These are phyloP conservation scores for Probaryconus sp. DNA, from an alignment of 1,140 invertebrate species.

Conservation along the genomic window DNA sequence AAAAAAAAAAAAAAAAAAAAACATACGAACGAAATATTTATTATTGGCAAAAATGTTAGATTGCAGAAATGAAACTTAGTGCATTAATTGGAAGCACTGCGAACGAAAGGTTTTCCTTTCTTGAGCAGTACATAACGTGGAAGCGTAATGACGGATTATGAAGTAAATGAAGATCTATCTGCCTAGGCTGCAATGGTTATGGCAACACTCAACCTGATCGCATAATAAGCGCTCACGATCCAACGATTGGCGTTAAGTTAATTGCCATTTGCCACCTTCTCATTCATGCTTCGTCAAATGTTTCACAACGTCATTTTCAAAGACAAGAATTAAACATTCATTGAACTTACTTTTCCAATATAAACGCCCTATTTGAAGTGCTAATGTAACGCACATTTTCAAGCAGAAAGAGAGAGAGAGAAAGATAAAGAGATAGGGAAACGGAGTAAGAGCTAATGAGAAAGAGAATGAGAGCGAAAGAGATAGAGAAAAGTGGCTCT, in stretches of 20 bases:
- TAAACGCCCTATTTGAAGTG: neutral
- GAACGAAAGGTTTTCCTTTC: slow-evolving; percentile 17
- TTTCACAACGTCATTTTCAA: slow-evolving; percentile 29
- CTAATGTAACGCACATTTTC: no score
- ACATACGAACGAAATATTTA: no score
- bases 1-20: no score
- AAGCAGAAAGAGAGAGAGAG: no score
- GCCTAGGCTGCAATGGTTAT: slow-evolving; percentile 4
- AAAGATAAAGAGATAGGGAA: no score
- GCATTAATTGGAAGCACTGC: neutral
- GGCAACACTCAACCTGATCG: slow-evolving; percentile 23
- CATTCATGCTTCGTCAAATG: slow-evolving; percentile 25
- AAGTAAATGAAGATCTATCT: slow-evolving; percentile 42
- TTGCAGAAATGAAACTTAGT: no score
- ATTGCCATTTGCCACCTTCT: slow-evolving; percentile 53
- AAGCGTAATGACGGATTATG: slow-evolving; percentile 40
- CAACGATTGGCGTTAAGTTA: slow-evolving; percentile 40
- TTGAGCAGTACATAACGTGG: slow-evolving; percentile 2
- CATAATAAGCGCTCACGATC: slow-evolving; percentile 47
- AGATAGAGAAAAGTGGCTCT: no score
- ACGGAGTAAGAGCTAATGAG: neutral
- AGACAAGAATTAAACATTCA: slow-evolving; percentile 18
- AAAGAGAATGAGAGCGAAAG: no score
- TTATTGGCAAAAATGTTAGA: no score
- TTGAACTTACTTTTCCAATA: slow-evolving; percentile 3